A percentile compares a stretch with the other conserved stretches of the same genome.
phyloP scores from a whole-genome alignment of 2,797 vertebrate species.

The Amblyraja radiata region DNA sequence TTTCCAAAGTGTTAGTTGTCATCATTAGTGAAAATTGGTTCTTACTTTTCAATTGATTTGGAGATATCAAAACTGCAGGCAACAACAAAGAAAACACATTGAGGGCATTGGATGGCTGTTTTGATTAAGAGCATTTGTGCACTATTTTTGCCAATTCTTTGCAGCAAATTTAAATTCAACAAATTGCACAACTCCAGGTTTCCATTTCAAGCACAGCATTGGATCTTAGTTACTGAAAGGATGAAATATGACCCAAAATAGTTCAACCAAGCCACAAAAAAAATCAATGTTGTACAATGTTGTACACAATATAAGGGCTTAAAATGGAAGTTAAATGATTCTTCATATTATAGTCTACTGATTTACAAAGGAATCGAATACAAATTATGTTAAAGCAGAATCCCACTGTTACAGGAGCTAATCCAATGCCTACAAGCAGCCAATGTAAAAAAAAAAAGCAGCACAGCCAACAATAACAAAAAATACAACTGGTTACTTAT shows the following conservation, averaged over 20 bases:
- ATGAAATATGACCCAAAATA: not conserved
- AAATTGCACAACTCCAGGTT: conserved; percentile 47
- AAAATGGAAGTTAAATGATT: not conserved
- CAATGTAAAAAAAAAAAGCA: no score
- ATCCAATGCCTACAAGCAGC: not conserved
- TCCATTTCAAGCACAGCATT: conserved; percentile 43
- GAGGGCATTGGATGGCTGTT: conserved; percentile 50
- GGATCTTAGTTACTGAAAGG: conserved; percentile 46
- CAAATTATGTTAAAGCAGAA: not conserved
- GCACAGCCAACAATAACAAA: not conserved
- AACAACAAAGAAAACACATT: conserved; percentile 50
- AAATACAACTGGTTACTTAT: not conserved
- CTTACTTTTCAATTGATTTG: conserved; percentile 50
- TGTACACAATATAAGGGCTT: not conserved
- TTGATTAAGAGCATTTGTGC: conserved; percentile 49
- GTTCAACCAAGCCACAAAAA: not conserved
- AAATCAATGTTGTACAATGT: not conserved
- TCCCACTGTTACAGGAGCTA: not conserved
- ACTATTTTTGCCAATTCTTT: conserved; percentile 42
- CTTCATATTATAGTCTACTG: not conserved
- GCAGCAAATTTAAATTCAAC: conserved; percentile 49
- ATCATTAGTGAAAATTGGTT: conserved; percentile 56
- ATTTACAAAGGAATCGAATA: not conserved
- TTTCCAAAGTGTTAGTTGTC: conserved; percentile 31
- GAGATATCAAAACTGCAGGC: conserved; percentile 46